Evolutionary conservation across 2,113 vertebrate species (phyloP).

Genomic region (Spea bombifrons): DNA sequence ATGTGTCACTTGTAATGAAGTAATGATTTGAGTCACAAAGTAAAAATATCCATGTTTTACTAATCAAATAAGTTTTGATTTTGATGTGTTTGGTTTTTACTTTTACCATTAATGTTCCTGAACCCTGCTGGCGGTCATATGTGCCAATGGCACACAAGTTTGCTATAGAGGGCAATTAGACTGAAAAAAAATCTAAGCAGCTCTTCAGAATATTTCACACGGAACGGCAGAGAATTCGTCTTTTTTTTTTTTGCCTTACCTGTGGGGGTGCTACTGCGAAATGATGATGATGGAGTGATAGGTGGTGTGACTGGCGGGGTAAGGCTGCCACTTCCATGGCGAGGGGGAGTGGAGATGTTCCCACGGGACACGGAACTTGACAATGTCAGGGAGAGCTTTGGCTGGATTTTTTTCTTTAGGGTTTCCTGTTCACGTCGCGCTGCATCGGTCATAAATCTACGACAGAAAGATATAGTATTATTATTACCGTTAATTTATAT

Average conservation of each 20-base stretch:
- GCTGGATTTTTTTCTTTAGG: constrained; percentile 91
- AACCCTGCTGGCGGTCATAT: too few relatives aligned
- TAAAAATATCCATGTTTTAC: too few relatives aligned
- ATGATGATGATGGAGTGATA: constrained; percentile 95
- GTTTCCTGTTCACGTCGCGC: constrained; percentile 91
- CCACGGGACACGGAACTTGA: constrained; percentile 82
- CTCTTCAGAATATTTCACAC: too few relatives aligned
- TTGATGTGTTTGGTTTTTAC: too few relatives aligned
- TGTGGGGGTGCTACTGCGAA: constrained; percentile 95
- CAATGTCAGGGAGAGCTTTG: constrained; percentile 87
- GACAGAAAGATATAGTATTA: constrained; percentile 34
- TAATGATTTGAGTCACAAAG: too few relatives aligned
- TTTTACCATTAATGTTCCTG: too few relatives aligned
- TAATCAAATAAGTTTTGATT: too few relatives aligned
- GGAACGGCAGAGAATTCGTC: too few relatives aligned
- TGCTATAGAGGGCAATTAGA: too few relatives aligned
- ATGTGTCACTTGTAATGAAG: too few relatives aligned
- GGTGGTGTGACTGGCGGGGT: constrained; percentile 96
- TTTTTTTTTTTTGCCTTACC: constrained; percentile 65
- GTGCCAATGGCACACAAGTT: too few relatives aligned
- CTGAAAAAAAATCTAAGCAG: too few relatives aligned
- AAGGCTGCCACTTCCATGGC: constrained; percentile 94
- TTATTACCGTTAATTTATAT: not conserved
- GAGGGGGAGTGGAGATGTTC: constrained; percentile 87
- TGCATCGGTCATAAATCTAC: constrained; percentile 96